Evolutionary conservation across 2,113 vertebrate species (phyloP).

Genomic region (Laticauda colubrina): DNA sequence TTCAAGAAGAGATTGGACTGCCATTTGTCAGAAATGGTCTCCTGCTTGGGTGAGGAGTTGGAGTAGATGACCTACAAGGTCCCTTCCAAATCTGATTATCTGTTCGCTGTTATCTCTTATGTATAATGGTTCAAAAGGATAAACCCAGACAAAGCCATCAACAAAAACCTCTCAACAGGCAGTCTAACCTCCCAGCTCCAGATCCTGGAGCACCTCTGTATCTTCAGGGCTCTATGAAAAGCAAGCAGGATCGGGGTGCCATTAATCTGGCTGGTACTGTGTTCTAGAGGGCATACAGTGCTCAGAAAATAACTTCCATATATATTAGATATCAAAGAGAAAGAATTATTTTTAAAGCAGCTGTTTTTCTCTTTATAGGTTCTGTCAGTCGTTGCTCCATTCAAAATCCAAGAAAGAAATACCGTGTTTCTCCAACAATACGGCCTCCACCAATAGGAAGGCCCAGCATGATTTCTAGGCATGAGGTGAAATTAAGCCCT

Average conservation of each 20-base stretch:
- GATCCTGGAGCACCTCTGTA: neutral
- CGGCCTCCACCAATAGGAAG: too few species aligned
- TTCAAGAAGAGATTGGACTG: too few species aligned
- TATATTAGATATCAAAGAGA: neutral
- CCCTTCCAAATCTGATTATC: too few species aligned
- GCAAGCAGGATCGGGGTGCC: neutral
- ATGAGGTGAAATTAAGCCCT: too few species aligned
- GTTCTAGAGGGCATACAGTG: neutral
- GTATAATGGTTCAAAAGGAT: neutral
- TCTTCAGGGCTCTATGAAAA: neutral
- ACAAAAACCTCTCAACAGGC: neutral
- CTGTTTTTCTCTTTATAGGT: neutral
- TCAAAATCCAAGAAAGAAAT: too few species aligned
- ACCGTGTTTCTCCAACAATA: too few species aligned
- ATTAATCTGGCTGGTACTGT: neutral
- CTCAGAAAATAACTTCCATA: neutral
- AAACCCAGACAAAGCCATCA: neutral
- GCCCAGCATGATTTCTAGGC: too few species aligned
- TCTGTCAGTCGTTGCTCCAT: too few species aligned
- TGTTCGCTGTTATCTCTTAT: too few species aligned
- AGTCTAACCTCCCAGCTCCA: neutral
- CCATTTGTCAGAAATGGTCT: too few species aligned
- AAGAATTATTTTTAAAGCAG: neutral
- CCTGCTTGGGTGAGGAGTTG: too few species aligned
- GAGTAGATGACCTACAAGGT: too few species aligned